Percentiles rank a stretch among this genome's conserved stretches.
Conservation (phyloP, 2,797 vertebrate species). For the Sparidentex hasta region DNA sequence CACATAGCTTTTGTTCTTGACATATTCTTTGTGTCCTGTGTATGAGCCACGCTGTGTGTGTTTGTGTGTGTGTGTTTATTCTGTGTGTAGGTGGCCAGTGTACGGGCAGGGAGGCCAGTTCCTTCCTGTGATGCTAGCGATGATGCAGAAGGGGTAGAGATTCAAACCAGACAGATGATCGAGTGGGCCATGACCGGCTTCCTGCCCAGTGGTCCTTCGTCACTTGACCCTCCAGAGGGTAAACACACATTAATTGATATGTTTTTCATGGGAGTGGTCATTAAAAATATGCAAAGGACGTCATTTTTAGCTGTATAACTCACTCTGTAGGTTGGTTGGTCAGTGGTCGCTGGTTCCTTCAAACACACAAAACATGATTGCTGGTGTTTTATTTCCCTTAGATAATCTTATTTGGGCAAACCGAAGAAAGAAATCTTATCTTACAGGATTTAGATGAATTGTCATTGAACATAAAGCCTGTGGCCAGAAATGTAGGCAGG, state of each 20-base stretch:
- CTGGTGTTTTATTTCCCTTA: too few relatives aligned
- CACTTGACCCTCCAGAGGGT: constrained; percentile 88
- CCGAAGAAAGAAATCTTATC: too few relatives aligned
- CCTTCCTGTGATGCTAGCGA: constrained; percentile 80
- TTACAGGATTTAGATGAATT: too few relatives aligned
- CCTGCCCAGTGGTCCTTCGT: constrained; percentile 89
- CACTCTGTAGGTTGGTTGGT: too few relatives aligned
- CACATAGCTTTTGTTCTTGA: constrained; percentile 6
- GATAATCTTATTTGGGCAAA: too few relatives aligned
- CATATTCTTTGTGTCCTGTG: background rate
- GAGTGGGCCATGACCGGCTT: constrained; percentile 95
- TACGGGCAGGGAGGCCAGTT: constrained; percentile 89
- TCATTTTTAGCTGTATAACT: background rate
- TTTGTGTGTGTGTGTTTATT: constrained; percentile 24
- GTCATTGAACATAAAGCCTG: too few relatives aligned
- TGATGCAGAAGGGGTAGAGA: constrained; percentile 85
- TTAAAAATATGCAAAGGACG: background rate
- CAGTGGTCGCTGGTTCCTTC: too few relatives aligned
- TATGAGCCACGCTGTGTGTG: background rate
- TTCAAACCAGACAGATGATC: constrained; percentile 92
- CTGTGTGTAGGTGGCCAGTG: constrained; percentile 89
- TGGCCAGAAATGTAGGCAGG: too few relatives aligned
- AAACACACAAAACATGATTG: background rate
- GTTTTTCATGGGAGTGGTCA: background rate
- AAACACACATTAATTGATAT: background rate